A percentile compares a stretch with the other conserved stretches of the same genome.
Conservation (phyloP, 2,113 vertebrate species). For the Tetrax tetrax region DNA sequence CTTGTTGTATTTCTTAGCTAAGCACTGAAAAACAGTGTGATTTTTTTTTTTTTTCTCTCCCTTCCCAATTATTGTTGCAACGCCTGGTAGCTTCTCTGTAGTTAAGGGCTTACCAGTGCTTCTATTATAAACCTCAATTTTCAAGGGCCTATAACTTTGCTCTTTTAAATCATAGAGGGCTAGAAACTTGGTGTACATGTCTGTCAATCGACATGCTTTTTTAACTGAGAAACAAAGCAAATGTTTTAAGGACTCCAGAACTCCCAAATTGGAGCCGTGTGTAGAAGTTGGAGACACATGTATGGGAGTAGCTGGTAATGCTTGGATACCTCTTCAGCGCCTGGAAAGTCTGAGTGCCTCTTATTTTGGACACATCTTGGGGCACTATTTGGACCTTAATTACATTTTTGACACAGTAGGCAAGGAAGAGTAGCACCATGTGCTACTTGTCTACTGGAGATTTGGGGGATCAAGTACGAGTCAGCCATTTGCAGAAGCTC, state of each 20-base stretch:
- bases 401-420: neutral
- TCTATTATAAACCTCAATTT: conserved; percentile 69
- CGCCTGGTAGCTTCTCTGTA: conserved; percentile 66
- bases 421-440: neutral
- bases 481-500: neutral
- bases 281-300: neutral
- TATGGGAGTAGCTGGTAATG: neutral
- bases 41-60: conserved; percentile 52
- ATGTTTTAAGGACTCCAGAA: neutral
- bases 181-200: neutral
- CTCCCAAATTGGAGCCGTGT: neutral
- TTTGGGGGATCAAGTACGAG: neutral
- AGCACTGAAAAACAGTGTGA: conserved; percentile 71
- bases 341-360: neutral
- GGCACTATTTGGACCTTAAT: neutral
- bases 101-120: conserved; percentile 70
- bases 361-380: neutral
- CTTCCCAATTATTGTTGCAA: conserved; percentile 70
- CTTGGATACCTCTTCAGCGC: neutral
- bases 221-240: neutral
- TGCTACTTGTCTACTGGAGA: neutral
- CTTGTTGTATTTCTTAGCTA: conserved; percentile 73
- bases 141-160: conserved; percentile 52
- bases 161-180: conserved; percentile 58
- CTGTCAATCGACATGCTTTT: conserved; percentile 6